Percentiles rank a stretch among this genome's conserved stretches.
phyloP scores from a whole-genome alignment of 2,113 vertebrate genomes.

The Colinus virginianus region DNA sequence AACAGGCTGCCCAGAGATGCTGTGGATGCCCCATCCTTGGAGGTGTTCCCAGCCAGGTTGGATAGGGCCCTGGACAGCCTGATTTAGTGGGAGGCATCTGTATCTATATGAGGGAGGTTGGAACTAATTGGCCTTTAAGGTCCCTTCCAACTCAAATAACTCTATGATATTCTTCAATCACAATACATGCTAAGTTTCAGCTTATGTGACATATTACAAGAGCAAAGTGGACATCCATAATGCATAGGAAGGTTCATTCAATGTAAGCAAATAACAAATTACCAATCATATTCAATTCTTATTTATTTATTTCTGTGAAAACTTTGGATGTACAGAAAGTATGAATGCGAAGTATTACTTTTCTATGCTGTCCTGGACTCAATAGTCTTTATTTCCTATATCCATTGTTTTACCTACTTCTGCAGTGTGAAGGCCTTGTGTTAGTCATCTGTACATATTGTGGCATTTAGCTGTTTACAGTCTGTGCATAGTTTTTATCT shows the following conservation, averaged over 20 bases:
- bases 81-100: background rate
- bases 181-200: background rate
- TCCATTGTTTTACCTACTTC: background rate
- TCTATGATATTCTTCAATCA: background rate
- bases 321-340: background rate
- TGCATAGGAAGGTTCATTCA: background rate
- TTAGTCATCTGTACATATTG: background rate
- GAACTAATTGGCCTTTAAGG: background rate
- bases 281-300: background rate
- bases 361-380: background rate
- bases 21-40: background rate
- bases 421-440: accelerated
- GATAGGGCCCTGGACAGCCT: background rate
- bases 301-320: background rate
- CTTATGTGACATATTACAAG: background rate
- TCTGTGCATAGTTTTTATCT: background rate
- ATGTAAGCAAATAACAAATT: background rate
- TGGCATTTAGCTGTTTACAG: background rate
- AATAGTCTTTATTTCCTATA: background rate
- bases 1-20: background rate
- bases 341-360: background rate
- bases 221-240: background rate
- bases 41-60: background rate
- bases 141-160: background rate
- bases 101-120: background rate